Evolutionary conservation across 2,888 invertebrate species (phyloP).

Genomic region (Thymelicus acteon): DNA sequence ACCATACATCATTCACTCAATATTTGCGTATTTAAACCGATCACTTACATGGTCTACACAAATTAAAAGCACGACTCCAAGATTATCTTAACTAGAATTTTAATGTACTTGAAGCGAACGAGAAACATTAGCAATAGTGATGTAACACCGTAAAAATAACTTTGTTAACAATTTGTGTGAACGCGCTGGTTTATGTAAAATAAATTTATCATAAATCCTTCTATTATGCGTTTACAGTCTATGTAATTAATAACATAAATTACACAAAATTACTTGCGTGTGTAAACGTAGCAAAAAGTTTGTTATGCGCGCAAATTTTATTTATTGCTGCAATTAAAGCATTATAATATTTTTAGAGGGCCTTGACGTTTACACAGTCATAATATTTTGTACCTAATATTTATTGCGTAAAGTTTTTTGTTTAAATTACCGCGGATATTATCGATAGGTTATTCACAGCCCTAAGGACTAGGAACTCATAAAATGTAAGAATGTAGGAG

Average conservation of each 20-base stretch:
- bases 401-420: neutral
- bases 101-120: constrained; percentile 53
- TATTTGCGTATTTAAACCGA: constrained; percentile 53
- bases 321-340: constrained; percentile 35
- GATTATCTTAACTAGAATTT: constrained; percentile 71
- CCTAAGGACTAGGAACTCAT: constrained; percentile 47
- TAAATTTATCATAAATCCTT: constrained; percentile 14
- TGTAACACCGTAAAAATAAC: constrained; percentile 44
- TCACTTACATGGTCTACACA: constrained; percentile 59
- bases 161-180: constrained; percentile 11
- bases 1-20: constrained; percentile 52
- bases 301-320: constrained; percentile 13
- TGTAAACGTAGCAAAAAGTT: constrained; percentile 24
- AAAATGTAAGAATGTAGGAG: constrained; percentile 53
- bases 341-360: neutral
- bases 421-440: neutral
- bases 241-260: constrained; percentile 27
- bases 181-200: neutral
- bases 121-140: constrained; percentile 46
- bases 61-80: constrained; percentile 69
- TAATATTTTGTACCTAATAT: constrained; percentile 17
- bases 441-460: constrained; percentile 40
- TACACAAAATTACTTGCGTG: constrained; percentile 17
- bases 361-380: constrained; percentile 39
- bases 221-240: constrained; percentile 3